Evolutionary conservation across 2,113 vertebrate genomes (phyloP).

Genomic region (Apaloderma vittatum): DNA sequence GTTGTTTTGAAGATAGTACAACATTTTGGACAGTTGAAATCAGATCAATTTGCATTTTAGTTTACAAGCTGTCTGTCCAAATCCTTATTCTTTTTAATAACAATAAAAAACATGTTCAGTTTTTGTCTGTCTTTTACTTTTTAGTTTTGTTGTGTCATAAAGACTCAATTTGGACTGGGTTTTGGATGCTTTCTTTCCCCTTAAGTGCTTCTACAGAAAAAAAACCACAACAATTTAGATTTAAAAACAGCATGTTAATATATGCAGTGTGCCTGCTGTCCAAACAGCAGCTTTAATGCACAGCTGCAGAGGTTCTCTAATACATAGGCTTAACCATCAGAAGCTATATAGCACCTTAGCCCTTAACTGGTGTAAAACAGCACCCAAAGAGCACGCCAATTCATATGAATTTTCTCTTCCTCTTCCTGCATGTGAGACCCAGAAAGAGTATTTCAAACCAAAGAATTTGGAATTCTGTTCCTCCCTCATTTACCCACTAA

Average conservation of each 20-base stretch:
- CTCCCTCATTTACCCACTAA: background rate
- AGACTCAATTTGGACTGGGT: constrained; percentile 27
- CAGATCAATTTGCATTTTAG: constrained; percentile 19
- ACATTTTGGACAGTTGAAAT: constrained; percentile 37
- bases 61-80: constrained; percentile 54
- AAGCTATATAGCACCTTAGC: background rate
- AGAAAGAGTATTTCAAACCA: background rate
- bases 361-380: background rate
- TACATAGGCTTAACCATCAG: background rate
- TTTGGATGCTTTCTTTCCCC: constrained; percentile 41
- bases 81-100: constrained; percentile 50
- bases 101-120: constrained; percentile 54
- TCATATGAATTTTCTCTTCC: background rate
- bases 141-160: constrained; percentile 38
- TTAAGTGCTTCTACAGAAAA: background rate
- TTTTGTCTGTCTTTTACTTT: constrained; percentile 36
- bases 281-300: background rate
- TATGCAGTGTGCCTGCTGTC: constrained; percentile 50
- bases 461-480: background rate
- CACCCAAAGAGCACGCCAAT: background rate
- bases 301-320: background rate
- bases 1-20: background rate
- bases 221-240: constrained; percentile 1
- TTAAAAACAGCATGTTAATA: constrained; percentile 34
- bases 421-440: background rate